Evolutionary conservation across 2,797 vertebrate genomes (phyloP).

Genomic region (Onychomys torridus): DNA sequence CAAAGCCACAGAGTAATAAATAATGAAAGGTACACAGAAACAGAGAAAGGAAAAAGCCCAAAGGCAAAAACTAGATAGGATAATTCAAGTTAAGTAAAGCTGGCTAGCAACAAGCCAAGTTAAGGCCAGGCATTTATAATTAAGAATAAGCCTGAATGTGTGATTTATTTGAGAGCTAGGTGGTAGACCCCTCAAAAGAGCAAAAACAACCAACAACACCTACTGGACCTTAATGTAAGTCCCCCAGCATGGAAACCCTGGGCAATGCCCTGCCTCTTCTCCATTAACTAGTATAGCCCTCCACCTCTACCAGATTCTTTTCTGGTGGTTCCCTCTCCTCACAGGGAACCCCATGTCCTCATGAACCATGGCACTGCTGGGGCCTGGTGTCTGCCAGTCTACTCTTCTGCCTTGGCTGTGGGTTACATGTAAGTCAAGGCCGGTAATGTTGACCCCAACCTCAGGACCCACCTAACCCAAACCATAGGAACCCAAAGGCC

Average conservation of each 20-base stretch:
- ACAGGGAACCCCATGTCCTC: neutral
- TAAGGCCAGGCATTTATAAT: no score
- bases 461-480: neutral
- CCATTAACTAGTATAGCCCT: neutral
- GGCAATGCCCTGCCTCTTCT: neutral
- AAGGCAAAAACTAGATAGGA: no score
- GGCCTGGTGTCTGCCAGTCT: neutral
- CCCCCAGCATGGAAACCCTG: neutral
- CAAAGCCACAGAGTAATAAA: no score
- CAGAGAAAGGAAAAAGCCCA: no score
- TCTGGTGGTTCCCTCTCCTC: neutral
- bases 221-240: neutral
- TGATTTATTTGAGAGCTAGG: no score
- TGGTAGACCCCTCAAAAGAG: no score
- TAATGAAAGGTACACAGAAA: no score
- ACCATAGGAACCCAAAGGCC: neutral
- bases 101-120: no score
- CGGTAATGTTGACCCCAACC: neutral
- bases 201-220: no score
- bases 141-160: no score
- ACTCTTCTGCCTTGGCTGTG: neutral
- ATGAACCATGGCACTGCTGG: no score
- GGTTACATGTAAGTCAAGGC: neutral
- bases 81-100: no score
- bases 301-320: neutral